phyloP scores from a whole-genome alignment of 2,113 vertebrate species.

The Chunga burmeisteri region DNA sequence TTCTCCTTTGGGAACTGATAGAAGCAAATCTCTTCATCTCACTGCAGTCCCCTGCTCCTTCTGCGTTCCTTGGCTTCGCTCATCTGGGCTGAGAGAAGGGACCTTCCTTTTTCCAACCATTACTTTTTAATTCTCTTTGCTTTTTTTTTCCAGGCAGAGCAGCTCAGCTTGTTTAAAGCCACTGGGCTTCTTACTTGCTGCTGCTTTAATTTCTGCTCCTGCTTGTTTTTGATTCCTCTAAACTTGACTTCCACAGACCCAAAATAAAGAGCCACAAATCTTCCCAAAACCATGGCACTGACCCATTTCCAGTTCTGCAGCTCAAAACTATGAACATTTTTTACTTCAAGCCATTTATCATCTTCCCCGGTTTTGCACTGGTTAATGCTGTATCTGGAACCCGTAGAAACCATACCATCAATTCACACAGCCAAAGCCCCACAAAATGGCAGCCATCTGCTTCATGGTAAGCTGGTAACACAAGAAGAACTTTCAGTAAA shows the following conservation, averaged over 20 bases:
- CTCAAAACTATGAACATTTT: background rate
- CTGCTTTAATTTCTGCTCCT: background rate
- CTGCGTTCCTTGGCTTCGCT: background rate
- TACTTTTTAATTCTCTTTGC: background rate
- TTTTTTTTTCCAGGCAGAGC: background rate
- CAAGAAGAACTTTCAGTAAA: background rate
- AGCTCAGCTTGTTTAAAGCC: background rate
- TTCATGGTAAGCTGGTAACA: background rate
- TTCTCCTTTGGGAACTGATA: background rate
- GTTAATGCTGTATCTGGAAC: background rate
- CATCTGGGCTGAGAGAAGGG: background rate
- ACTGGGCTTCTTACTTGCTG: background rate
- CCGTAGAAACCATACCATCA: background rate
- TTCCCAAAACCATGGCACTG: background rate
- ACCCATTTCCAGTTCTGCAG: background rate
- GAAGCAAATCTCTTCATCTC: background rate
- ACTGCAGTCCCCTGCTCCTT: background rate
- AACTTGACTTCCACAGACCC: background rate
- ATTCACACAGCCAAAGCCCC: background rate
- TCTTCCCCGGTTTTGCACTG: background rate
- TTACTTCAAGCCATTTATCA: background rate
- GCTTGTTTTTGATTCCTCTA: background rate
- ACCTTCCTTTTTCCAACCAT: background rate
- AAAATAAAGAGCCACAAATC: background rate
- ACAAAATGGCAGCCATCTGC: conserved; percentile 34